Conservation (phyloP, 2,888 invertebrate genomes). For the Dorcus parallelipipedus region DNA sequence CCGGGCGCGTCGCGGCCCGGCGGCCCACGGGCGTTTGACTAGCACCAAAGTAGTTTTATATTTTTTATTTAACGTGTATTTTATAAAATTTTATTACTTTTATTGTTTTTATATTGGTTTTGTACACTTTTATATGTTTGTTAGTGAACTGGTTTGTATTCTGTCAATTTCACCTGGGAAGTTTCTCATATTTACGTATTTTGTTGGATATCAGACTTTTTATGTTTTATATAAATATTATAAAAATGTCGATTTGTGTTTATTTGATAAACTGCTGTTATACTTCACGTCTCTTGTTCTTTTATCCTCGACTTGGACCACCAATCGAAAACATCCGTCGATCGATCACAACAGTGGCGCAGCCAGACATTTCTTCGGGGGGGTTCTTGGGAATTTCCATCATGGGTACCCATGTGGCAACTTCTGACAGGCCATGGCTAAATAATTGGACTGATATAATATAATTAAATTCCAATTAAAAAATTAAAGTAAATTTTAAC, state of each 20-base stretch:
- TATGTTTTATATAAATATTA: slow-evolving; percentile 53
- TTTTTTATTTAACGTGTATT: slow-evolving; percentile 38
- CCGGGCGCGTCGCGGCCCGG: slow-evolving; percentile 32
- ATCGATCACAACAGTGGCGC: too few relatives aligned
- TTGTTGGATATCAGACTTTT: slow-evolving; percentile 52
- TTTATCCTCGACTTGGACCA: slow-evolving; percentile 1
- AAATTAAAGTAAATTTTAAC: too few relatives aligned
- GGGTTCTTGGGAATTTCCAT: too few relatives aligned
- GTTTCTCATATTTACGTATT: slow-evolving; percentile 48
- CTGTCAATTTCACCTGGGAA: slow-evolving; percentile 33
- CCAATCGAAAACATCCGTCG: too few relatives aligned
- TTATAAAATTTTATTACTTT: slow-evolving; percentile 26
- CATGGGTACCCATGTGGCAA: too few relatives aligned
- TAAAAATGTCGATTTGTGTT: slow-evolving; percentile 50
- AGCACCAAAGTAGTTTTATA: slow-evolving; percentile 48
- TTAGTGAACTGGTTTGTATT: slow-evolving; percentile 47
- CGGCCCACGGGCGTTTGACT: slow-evolving; percentile 35
- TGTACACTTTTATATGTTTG: slow-evolving; percentile 51
- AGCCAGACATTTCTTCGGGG: too few relatives aligned
- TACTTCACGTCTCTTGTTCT: slow-evolving; percentile 34
- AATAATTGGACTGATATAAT: too few relatives aligned
- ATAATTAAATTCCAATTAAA: too few relatives aligned
- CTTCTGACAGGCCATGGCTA: too few relatives aligned
- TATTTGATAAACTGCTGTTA: slow-evolving; percentile 51
- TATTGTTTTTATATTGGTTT: slow-evolving; percentile 50